A percentile compares a stretch with the other conserved stretches of the same genome.
phyloP scores from a whole-genome alignment of 2,113 vertebrate species.

The Corapipo altera region DNA sequence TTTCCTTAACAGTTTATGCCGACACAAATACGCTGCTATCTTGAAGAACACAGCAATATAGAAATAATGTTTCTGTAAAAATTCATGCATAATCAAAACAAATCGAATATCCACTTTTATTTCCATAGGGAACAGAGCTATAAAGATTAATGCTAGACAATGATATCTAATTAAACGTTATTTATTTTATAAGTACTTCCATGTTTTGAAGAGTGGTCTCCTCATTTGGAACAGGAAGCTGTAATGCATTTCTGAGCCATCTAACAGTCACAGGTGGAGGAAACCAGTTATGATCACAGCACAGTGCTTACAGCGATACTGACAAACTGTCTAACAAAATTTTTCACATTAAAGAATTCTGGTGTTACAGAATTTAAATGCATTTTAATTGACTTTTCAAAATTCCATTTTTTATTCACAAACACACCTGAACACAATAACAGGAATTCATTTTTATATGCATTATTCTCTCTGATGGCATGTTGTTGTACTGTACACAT shows the following conservation, averaged over 20 bases:
- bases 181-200: constrained; percentile 77
- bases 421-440: constrained; percentile 45
- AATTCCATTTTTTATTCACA: constrained; percentile 56
- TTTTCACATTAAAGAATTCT: constrained; percentile 63
- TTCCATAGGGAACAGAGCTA: constrained; percentile 71
- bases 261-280: constrained; percentile 28
- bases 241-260: constrained; percentile 44
- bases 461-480: constrained; percentile 64
- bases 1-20: background rate
- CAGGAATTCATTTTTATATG: constrained; percentile 52
- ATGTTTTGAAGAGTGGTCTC: constrained; percentile 39
- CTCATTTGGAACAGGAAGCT: constrained; percentile 43
- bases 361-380: constrained; percentile 58
- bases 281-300: constrained; percentile 56
- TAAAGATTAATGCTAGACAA: constrained; percentile 80
- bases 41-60: background rate
- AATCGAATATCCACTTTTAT: constrained; percentile 77
- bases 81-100: constrained; percentile 76
- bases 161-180: constrained; percentile 82
- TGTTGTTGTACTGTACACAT: background rate
- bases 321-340: constrained; percentile 46
- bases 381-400: constrained; percentile 67
- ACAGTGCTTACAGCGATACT: background rate
- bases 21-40: background rate
- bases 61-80: constrained; percentile 52